phyloP scores from a whole-genome alignment of 2,888 invertebrate genomes.

The Salpingus planirostris region DNA sequence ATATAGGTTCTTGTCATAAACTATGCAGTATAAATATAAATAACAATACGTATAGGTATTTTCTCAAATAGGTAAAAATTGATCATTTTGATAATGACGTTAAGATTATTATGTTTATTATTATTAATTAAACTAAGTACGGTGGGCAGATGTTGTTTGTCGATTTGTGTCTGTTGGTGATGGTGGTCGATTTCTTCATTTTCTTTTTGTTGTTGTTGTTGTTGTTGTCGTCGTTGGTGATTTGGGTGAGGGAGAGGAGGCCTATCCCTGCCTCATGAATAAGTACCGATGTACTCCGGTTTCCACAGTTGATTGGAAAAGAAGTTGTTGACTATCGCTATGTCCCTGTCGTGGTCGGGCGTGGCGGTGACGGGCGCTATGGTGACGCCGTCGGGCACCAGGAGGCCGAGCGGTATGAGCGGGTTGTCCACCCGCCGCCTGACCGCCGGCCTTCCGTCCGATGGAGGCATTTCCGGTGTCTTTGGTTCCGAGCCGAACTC shows the following conservation, averaged over 20 bases:
- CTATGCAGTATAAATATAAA: constrained; percentile 40
- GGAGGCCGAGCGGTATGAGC: constrained; percentile 39
- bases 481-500: constrained; percentile 20
- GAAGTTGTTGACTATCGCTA: constrained; percentile 46
- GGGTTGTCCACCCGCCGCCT: constrained; percentile 36
- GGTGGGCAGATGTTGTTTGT: too few species aligned
- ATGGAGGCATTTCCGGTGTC: constrained; percentile 18
- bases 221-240: neutral
- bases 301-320: constrained; percentile 50
- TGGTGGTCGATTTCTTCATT: neutral
- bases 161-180: neutral
- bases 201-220: constrained; percentile 1
- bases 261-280: constrained; percentile 32
- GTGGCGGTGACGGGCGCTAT: constrained; percentile 40
- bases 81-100: constrained; percentile 13
- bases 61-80: constrained; percentile 26
- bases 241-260: constrained; percentile 4
- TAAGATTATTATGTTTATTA: too few species aligned
- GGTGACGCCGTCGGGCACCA: constrained; percentile 42
- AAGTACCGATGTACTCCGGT: constrained; percentile 45
- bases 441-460: constrained; percentile 15
- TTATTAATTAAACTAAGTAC: constrained; percentile 26
- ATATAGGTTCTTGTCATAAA: constrained; percentile 35
- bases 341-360: constrained; percentile 43
- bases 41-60: constrained; percentile 41